phyloP scores from a whole-genome alignment of 2,888 invertebrate genomes.

The Tillus elongatus region DNA sequence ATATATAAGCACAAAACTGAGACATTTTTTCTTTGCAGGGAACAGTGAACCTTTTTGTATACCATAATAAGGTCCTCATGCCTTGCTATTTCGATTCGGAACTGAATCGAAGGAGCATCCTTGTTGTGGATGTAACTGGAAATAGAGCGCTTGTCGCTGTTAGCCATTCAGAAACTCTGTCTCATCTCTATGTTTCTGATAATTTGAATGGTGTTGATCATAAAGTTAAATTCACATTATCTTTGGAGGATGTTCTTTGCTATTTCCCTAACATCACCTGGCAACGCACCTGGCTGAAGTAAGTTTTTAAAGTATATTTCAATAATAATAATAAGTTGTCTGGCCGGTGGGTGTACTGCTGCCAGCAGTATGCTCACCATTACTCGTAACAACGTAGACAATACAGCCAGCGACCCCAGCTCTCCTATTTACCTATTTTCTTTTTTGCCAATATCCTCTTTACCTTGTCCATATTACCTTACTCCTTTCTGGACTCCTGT shows the following conservation, averaged over 20 bases:
- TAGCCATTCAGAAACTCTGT: slow-evolving; percentile 61
- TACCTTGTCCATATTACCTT: too few species aligned
- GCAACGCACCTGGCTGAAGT: slow-evolving; percentile 77
- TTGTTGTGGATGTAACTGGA: slow-evolving; percentile 75
- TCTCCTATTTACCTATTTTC: slow-evolving; percentile 1
- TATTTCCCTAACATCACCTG: slow-evolving; percentile 76
- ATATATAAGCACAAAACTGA: too few species aligned
- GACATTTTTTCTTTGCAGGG: too few species aligned
- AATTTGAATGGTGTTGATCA: slow-evolving; percentile 45
- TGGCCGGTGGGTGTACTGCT: too few species aligned
- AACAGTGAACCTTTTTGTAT: slow-evolving; percentile 57
- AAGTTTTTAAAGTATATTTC: slow-evolving; percentile 35
- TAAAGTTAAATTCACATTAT: slow-evolving; percentile 64
- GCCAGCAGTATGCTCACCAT: too few species aligned
- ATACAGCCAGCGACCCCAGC: too few species aligned
- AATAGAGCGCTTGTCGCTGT: slow-evolving; percentile 74
- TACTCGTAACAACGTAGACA: too few species aligned
- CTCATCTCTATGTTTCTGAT: slow-evolving; percentile 77
- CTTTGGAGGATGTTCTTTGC: slow-evolving; percentile 70
- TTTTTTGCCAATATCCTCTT: too few species aligned
- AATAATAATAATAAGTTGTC: too few species aligned
- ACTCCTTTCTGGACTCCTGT: too few species aligned
- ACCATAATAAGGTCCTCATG: slow-evolving; percentile 64
- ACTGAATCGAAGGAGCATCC: slow-evolving; percentile 57
- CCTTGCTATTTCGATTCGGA: slow-evolving; percentile 68